Evolutionary conservation across 2,888 invertebrate genomes (phyloP).

Genomic region (Mythimna ferrago): DNA sequence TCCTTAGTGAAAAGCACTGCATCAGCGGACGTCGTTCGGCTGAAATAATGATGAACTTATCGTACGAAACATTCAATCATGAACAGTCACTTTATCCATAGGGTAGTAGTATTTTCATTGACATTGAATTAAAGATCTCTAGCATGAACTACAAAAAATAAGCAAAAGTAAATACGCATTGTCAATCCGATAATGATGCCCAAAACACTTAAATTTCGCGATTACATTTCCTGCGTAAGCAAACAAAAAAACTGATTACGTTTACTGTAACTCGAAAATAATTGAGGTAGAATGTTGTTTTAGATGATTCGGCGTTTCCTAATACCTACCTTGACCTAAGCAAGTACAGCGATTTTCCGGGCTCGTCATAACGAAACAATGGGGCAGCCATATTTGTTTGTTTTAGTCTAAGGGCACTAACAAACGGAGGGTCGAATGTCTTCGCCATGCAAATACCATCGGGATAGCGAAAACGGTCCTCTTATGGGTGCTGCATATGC

Average conservation of each 20-base stretch:
- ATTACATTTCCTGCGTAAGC: constrained; percentile 24
- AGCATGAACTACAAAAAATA: neutral
- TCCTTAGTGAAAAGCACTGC: too few species aligned
- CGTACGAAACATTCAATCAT: neutral
- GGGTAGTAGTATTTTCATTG: neutral
- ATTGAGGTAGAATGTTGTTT: constrained; percentile 55
- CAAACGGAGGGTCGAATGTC: constrained; percentile 38
- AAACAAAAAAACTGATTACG: constrained; percentile 41
- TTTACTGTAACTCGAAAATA: constrained; percentile 58
- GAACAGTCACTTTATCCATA: neutral
- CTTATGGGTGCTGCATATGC: constrained; percentile 49
- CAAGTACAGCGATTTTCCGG: constrained; percentile 50
- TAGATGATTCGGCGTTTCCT: constrained; percentile 53
- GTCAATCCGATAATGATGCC: constrained; percentile 4
- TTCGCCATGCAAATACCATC: constrained; percentile 41
- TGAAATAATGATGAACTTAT: neutral
- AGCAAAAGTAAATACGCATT: neutral
- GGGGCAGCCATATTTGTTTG: constrained; percentile 20
- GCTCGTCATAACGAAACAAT: constrained; percentile 53
- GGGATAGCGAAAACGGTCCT: neutral
- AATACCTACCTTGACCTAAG: constrained; percentile 59
- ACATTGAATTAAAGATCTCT: neutral
- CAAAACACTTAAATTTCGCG: neutral
- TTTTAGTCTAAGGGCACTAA: constrained; percentile 24
- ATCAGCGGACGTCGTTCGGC: neutral